phyloP scores from a whole-genome alignment of 2,888 invertebrate genomes.

The Megamerina dolium region DNA sequence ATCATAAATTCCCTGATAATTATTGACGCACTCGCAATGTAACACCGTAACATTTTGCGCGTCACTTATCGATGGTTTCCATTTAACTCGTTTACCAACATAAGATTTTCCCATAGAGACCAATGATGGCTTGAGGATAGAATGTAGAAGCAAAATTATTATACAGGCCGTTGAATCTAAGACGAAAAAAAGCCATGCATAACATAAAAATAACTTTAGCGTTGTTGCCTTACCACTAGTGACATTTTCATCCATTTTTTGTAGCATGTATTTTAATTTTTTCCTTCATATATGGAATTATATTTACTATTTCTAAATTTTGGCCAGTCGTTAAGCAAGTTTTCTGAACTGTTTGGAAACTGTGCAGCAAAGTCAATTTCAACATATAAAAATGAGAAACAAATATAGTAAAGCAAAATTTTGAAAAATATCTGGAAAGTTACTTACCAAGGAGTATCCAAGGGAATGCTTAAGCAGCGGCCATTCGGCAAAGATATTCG shows the following conservation, averaged over 20 bases:
- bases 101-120: constrained; percentile 1
- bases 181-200: too few relatives aligned
- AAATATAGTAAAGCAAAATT: not conserved
- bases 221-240: not conserved
- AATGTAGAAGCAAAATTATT: constrained; percentile 6
- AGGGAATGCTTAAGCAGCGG: constrained; percentile 6
- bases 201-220: too few relatives aligned
- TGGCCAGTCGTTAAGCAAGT: constrained; percentile 1
- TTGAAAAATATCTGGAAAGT: not conserved
- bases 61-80: constrained; percentile 16
- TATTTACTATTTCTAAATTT: not conserved
- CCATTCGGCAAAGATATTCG: constrained; percentile 6
- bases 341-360: not conserved
- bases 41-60: constrained; percentile 14
- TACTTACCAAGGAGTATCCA: constrained; percentile 2
- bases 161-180: constrained; percentile 11
- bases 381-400: not conserved
- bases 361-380: constrained; percentile 1
- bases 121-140: constrained; percentile 13
- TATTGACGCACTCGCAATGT: constrained; percentile 7
- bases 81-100: constrained; percentile 8
- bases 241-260: not conserved
- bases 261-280: constrained; percentile 3
- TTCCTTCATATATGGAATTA: constrained; percentile 3
- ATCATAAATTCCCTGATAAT: constrained; percentile 8